Base-by-base conservation (phyloP, 2,797 vertebrate genomes). In the Pseudochaenichthys georgianus region DNA sequence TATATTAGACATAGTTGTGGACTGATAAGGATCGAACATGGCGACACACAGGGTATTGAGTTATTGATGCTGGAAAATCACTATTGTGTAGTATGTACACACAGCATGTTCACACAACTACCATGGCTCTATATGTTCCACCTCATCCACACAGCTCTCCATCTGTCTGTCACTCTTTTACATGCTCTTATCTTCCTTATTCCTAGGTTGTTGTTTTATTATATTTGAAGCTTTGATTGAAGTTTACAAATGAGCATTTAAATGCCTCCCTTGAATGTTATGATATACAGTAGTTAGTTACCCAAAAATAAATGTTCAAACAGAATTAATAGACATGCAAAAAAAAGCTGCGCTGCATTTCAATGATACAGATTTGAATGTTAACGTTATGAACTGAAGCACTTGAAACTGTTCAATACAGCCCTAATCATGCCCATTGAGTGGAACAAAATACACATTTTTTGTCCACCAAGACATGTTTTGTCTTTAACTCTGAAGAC, bases 51-150 rank as follows among this genome's bases (percentile, higher is more conserved):
- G 73, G 74, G 65, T 74, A 76, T 59, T 64, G 64, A 73, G 48
- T 71, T 83, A 81, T 78, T 73, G 80, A 64, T 75, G 77, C 48
- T 23, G 43, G 46, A 80, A 82, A 87, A 84, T 79, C 68, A 42
- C 38, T 73, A 43, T 13, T 48, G 50, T 1, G 2, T 47, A 15
- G 6, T 55, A 17, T 43, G 42, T 51, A 64, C 52, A 58, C 21
- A 23, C 51, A 52, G 69, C 43, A 46, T 61, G 28, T 51, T 51
- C 31, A 54, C 38, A 31, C 13, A 31, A 51, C 34, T 34, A 9
- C 23, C 51, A 23, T 31, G 48, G 73, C 57, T 70, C 53, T 70
- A 41, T 51, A 42, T 59, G 67, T 59, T 75, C 31, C 70, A 66
- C 17, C 21, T 83, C 61, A 60, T 46, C 45, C 47, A 55, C 71